phyloP scores from a whole-genome alignment of 2,113 vertebrate genomes.

The Anarhynchus alexandrinus region DNA sequence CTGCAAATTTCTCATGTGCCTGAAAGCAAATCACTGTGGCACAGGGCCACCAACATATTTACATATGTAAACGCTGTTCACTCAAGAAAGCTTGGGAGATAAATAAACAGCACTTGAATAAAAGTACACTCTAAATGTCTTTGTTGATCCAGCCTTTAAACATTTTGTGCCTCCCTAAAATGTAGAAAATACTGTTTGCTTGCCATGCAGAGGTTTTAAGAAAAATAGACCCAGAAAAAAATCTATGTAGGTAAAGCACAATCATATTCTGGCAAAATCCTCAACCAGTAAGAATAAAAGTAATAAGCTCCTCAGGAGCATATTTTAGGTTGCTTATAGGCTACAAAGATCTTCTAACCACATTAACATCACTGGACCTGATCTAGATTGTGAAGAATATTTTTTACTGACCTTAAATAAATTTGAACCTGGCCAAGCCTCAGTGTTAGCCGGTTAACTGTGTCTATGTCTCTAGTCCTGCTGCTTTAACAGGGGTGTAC shows the following conservation, averaged over 20 bases:
- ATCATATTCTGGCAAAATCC: neutral
- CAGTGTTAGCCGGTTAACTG: neutral
- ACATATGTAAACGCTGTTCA: neutral
- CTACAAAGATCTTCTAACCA: neutral
- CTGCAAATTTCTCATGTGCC: neutral
- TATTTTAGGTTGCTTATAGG: neutral
- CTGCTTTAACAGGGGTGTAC: neutral
- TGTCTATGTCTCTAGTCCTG: accelerated
- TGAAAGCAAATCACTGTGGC: neutral
- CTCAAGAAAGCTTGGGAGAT: neutral
- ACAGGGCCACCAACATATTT: neutral
- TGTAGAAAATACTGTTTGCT: neutral
- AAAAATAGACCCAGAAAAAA: neutral
- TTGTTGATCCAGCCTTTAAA: neutral
- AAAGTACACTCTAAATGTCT: neutral
- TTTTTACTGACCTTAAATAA: neutral
- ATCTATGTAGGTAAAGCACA: neutral
- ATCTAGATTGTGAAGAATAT: neutral
- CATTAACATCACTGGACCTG: neutral
- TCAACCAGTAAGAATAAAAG: neutral
- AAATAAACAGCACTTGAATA: neutral
- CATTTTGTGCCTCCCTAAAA: neutral
- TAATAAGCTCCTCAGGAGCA: neutral
- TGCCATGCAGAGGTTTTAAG: neutral
- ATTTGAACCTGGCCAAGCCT: neutral